Percentiles rank a stretch among this genome's conserved stretches.
phyloP scores from a whole-genome alignment of 2,113 vertebrate species.

The Bujurquina vittata region DNA sequence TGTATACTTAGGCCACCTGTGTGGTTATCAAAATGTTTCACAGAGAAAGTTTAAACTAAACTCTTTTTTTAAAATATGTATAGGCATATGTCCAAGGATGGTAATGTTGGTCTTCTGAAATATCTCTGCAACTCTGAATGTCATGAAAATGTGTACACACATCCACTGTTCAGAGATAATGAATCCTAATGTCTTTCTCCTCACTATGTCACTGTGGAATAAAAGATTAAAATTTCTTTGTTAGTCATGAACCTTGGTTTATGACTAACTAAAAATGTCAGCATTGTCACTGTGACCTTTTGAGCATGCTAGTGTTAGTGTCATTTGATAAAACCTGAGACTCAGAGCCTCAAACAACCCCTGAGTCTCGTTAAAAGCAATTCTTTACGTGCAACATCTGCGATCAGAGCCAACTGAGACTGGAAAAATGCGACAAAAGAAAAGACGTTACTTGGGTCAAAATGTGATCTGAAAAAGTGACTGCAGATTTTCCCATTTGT shows the following conservation, averaged over 20 bases:
- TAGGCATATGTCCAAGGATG: neutral
- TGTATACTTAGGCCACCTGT: constrained; percentile 36
- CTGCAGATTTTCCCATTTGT: neutral
- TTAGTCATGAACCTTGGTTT: neutral
- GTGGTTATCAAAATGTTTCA: constrained; percentile 15
- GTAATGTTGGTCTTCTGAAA: neutral
- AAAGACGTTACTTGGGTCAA: neutral
- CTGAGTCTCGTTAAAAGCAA: neutral
- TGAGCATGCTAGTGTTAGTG: neutral
- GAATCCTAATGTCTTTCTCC: neutral
- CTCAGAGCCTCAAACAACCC: neutral
- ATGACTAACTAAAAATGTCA: neutral
- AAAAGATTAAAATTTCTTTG: neutral
- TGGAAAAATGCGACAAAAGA: neutral
- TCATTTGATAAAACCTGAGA: neutral
- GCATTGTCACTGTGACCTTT: neutral
- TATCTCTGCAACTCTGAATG: neutral
- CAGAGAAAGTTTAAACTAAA: neutral
- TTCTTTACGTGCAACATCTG: neutral
- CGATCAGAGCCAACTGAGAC: neutral
- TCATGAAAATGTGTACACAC: neutral
- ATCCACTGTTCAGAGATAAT: neutral
- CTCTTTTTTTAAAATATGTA: neutral
- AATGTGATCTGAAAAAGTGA: neutral
- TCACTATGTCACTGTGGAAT: neutral